These are phyloP conservation scores for Okamejei kenojei DNA, from an alignment of 2,797 vertebrate genomes.

Conservation along the genomic window DNA sequence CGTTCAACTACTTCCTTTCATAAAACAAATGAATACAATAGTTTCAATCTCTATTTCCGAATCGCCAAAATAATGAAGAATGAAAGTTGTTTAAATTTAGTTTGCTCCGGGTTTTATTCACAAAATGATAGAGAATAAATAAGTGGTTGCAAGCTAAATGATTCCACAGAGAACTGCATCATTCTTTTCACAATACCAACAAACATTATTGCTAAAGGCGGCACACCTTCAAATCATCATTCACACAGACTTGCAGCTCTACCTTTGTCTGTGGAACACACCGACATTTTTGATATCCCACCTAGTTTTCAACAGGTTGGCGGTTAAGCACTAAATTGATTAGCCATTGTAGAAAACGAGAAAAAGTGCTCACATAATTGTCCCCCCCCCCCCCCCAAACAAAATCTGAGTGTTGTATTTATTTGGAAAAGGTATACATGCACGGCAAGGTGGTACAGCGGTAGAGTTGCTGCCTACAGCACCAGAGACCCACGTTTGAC, in stretches of 20 bases:
- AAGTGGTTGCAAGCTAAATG: neutral
- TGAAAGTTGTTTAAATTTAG: neutral
- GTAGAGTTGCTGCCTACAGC: too few species aligned
- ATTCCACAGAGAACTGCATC: neutral
- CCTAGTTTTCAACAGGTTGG: neutral
- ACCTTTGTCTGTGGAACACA: neutral
- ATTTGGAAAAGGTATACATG: neutral
- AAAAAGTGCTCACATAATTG: neutral
- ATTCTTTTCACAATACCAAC: neutral
- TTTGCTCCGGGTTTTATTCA: neutral
- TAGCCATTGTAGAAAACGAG: neutral
- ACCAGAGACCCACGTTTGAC: too few species aligned
- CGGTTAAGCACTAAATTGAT: neutral
- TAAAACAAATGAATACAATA: neutral
- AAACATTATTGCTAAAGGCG: conserved; percentile 8
- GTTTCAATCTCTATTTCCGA: neutral
- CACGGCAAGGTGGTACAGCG: too few species aligned
- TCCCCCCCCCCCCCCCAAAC: too few species aligned
- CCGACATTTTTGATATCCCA: neutral
- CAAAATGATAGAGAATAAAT: neutral
- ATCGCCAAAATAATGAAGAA: neutral
- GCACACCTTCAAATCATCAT: conserved; percentile 6
- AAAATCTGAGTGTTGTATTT: neutral
- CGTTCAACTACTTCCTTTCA: too few species aligned
- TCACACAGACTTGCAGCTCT: neutral